These are phyloP conservation scores for Poecilia picta DNA, from an alignment of 2,797 vertebrate genomes.

Conservation along the genomic window DNA sequence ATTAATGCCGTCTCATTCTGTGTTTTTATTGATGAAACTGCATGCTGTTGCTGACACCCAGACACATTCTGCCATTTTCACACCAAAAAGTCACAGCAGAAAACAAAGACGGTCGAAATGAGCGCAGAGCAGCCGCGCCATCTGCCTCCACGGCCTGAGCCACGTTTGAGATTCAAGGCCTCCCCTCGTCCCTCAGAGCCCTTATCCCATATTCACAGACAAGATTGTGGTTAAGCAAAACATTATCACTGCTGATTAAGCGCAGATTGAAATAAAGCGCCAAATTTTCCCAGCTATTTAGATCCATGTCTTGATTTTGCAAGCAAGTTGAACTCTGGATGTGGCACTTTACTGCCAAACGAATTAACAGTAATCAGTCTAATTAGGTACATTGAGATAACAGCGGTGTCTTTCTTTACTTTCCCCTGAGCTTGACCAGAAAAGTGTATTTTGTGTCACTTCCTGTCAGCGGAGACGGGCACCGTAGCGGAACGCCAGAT, in stretches of 20 bases:
- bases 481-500: neutral
- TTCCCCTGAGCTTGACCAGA: constrained; percentile 11
- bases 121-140: constrained; percentile 51
- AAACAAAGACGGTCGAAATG: constrained; percentile 53
- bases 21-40: constrained; percentile 51
- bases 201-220: constrained; percentile 68
- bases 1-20: constrained; percentile 29
- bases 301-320: constrained; percentile 60
- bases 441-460: constrained; percentile 13
- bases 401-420: constrained; percentile 33
- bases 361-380: constrained; percentile 57
- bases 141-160: constrained; percentile 41
- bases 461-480: constrained; percentile 15
- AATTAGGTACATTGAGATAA: constrained; percentile 45
- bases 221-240: constrained; percentile 65
- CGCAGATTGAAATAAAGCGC: constrained; percentile 38
- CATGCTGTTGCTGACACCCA: constrained; percentile 45
- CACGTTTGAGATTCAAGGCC: constrained; percentile 39
- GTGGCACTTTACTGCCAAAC: constrained; percentile 25
- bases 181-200: constrained; percentile 53
- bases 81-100: constrained; percentile 46
- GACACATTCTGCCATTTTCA: constrained; percentile 38
- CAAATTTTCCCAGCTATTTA: constrained; percentile 52
- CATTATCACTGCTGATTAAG: constrained; percentile 66
- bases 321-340: constrained; percentile 56